Conservation (phyloP, 2,113 vertebrate species). For the Aplodontia rufa region DNA sequence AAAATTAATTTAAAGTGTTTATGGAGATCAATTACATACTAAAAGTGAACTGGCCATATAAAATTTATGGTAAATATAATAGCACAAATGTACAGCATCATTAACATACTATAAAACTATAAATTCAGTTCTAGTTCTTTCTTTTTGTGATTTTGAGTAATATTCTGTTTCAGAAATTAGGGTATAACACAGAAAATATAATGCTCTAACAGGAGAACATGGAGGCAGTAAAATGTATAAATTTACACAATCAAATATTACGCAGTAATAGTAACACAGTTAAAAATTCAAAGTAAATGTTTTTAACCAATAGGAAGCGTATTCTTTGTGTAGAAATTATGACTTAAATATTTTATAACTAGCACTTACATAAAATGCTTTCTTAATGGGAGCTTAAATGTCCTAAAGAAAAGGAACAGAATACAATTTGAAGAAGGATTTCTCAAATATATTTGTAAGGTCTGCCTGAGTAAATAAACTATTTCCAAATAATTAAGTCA, state of each 20-base stretch:
- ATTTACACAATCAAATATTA: not conserved
- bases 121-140: not conserved
- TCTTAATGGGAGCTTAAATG: not conserved
- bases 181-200: not conserved
- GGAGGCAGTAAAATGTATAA: not conserved
- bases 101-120: not conserved
- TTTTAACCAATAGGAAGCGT: not conserved
- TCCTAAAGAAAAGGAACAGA: not conserved
- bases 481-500: not conserved
- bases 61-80: not conserved
- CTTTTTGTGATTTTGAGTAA: not conserved
- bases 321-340: not conserved
- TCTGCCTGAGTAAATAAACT: not conserved
- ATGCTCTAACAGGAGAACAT: not conserved
- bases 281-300: not conserved
- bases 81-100: not conserved
- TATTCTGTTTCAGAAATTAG: constrained; percentile 9
- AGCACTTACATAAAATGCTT: not conserved
- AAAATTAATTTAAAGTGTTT: not conserved
- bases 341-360: not conserved
- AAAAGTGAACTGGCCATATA: not conserved
- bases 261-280: not conserved
- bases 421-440: not conserved
- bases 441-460: not conserved
- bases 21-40: not conserved